Conservation (phyloP, 2,113 vertebrate genomes). For the Nipponia nippon region DNA sequence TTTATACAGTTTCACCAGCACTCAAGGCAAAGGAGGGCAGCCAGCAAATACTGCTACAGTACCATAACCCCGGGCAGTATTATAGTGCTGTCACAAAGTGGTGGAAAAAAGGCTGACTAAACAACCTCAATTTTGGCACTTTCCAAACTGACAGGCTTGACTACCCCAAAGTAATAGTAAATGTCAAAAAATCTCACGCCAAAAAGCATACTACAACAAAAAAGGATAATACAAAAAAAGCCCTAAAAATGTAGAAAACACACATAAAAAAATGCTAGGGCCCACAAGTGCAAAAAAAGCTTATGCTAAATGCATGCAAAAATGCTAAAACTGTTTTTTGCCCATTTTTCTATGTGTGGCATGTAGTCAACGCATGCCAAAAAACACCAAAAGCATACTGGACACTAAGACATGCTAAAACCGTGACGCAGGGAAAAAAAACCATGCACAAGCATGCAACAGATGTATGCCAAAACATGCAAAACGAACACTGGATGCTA, state of each 20-base stretch:
- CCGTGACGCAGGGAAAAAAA: not conserved
- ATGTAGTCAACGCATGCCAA: not conserved
- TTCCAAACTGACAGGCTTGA: not conserved
- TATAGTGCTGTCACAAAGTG: not conserved
- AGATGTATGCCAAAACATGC: not conserved
- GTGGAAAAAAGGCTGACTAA: not conserved
- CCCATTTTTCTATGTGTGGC: not conserved
- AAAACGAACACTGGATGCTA: not conserved
- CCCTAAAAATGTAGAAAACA: not conserved
- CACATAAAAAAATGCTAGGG: not conserved
- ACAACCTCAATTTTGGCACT: not conserved
- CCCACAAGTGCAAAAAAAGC: not conserved
- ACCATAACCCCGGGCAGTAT: not conserved
- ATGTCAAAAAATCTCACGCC: not conserved
- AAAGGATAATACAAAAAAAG: not conserved
- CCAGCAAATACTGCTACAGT: not conserved
- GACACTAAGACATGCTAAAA: not conserved
- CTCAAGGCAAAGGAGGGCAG: not conserved
- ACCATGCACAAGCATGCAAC: not conserved
- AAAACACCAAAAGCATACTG: not conserved
- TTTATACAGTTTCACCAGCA: not conserved
- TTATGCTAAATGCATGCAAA: not conserved
- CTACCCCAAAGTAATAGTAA: not conserved
- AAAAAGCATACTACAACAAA: not conserved
- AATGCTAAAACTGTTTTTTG: not conserved